Conservation (phyloP, 2,888 invertebrate genomes). For the Rotaria magnacalcarata region DNA sequence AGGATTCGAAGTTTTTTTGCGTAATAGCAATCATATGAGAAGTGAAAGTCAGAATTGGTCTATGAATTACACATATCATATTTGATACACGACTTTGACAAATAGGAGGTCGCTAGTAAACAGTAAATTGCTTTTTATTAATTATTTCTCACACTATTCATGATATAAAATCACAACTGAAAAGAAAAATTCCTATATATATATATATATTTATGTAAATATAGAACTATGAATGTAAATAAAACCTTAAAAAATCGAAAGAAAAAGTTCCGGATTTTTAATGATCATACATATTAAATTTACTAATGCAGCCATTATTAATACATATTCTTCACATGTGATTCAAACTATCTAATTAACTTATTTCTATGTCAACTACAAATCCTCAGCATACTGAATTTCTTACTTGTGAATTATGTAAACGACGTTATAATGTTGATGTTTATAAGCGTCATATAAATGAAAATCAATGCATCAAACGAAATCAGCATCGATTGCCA, state of each 20-base stretch:
- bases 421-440: background rate
- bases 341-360: slow-evolving; percentile 7
- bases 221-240: background rate
- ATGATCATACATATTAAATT: background rate
- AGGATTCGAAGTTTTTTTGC: too few species aligned
- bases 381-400: background rate
- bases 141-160: background rate
- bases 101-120: background rate
- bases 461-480: background rate
- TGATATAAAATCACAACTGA: background rate
- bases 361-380: background rate
- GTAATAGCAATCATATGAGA: too few species aligned
- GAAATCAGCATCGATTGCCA: background rate
- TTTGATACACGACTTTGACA: background rate
- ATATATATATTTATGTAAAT: background rate
- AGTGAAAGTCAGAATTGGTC: background rate
- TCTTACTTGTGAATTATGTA: background rate
- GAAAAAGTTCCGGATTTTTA: background rate
- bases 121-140: background rate
- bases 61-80: background rate
- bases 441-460: background rate
- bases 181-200: background rate
- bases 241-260: background rate
- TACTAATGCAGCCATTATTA: background rate
- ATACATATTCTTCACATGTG: background rate